Percentiles rank a stretch among this genome's conserved stretches.
phyloP scores from a whole-genome alignment of 2,797 vertebrate genomes.

The Schizothorax lantsangensis region DNA sequence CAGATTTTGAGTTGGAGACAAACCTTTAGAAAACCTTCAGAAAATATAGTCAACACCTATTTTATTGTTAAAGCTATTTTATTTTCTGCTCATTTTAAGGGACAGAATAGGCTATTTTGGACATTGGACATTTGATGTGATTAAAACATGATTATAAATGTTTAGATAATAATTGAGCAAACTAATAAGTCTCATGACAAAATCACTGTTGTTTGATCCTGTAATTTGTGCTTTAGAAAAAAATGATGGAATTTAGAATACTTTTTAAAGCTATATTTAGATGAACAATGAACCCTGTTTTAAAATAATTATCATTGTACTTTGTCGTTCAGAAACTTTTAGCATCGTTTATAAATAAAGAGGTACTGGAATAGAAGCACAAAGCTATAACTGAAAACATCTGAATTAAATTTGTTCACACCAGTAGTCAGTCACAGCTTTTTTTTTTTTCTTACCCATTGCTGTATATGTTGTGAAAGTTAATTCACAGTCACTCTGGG shows the following conservation, averaged over 20 bases:
- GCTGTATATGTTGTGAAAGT: neutral
- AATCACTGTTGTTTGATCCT: neutral
- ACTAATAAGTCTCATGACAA: neutral
- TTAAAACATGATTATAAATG: neutral
- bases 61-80: neutral
- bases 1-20: too few species aligned
- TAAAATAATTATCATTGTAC: neutral
- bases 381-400: neutral
- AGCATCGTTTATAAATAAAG: neutral
- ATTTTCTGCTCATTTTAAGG: neutral
- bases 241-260: neutral
- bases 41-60: neutral
- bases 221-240: neutral
- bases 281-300: neutral
- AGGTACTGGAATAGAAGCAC: neutral
- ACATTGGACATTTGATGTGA: neutral
- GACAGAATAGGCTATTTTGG: too few species aligned
- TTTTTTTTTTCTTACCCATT: neutral
- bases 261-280: neutral
- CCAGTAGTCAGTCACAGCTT: neutral
- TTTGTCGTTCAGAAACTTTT: neutral
- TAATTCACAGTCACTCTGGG: neutral
- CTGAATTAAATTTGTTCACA: neutral
- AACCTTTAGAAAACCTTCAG: too few species aligned
- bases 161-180: neutral